phyloP scores from a whole-genome alignment of 2,113 vertebrate genomes.

The Ptilonorhynchus violaceus region DNA sequence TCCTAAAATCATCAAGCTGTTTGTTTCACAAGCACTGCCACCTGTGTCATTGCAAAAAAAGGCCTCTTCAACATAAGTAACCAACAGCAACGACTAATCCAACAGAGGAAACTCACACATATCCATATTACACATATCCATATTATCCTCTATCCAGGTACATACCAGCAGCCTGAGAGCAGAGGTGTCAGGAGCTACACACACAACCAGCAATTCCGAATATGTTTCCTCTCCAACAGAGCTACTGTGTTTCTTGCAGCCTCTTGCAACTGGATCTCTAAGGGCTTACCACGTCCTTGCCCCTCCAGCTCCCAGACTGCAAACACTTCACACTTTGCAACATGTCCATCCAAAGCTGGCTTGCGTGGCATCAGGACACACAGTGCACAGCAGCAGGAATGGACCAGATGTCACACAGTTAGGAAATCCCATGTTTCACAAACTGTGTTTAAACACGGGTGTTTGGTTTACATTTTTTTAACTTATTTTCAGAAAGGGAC shows the following conservation, averaged over 20 bases:
- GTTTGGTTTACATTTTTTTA: not conserved
- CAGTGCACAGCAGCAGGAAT: not conserved
- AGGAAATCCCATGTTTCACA: not conserved
- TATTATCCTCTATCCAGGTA: too few relatives aligned
- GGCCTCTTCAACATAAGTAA: not conserved
- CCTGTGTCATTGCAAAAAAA: not conserved
- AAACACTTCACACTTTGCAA: not conserved
- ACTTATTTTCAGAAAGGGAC: not conserved
- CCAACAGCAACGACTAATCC: not conserved
- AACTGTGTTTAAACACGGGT: not conserved
- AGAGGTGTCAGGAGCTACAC: not conserved
- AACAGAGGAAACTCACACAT: not conserved
- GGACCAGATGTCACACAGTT: not conserved
- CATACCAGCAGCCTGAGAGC: not conserved
- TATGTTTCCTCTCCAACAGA: accelerated
- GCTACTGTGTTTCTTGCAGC: not conserved
- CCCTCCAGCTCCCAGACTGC: accelerated
- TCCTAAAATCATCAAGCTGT: not conserved
- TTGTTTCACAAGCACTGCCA: not conserved
- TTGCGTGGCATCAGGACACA: not conserved
- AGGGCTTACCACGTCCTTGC: not conserved
- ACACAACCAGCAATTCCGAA: not conserved
- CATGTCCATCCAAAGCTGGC: not conserved
- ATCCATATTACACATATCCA: not conserved
- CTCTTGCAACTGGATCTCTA: not conserved